Evolutionary conservation across 2,888 invertebrate genomes (phyloP).

Genomic region (Timema cristinae): DNA sequence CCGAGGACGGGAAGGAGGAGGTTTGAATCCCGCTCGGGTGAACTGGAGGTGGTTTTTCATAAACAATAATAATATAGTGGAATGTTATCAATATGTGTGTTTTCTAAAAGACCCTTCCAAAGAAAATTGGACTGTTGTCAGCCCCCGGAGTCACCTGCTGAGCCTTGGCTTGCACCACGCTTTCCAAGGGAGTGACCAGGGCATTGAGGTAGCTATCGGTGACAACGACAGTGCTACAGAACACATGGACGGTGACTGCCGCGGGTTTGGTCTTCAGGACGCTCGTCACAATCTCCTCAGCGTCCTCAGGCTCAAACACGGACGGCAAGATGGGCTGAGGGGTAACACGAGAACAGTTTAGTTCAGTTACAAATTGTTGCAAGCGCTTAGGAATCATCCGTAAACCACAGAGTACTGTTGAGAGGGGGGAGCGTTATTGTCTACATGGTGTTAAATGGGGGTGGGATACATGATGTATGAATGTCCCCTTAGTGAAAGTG

Average conservation of each 20-base stretch:
- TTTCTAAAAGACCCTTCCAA: too few species aligned
- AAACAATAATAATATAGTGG: too few species aligned
- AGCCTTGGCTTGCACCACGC: constrained; percentile 61
- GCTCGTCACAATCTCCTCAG: constrained; percentile 64
- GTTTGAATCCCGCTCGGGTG: too few species aligned
- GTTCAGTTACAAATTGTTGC: constrained; percentile 20
- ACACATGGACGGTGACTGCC: constrained; percentile 46
- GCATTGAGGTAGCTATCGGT: constrained; percentile 63
- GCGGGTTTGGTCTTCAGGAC: constrained; percentile 57
- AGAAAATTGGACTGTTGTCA: background rate
- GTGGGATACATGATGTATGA: too few species aligned
- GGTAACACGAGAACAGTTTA: background rate
- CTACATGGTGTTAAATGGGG: too few species aligned
- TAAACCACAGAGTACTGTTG: background rate
- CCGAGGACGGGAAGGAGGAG: too few species aligned
- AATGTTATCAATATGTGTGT: too few species aligned
- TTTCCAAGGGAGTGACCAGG: constrained; percentile 63
- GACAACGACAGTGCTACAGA: constrained; percentile 51
- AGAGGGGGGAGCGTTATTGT: too few species aligned
- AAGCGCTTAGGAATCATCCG: too few species aligned
- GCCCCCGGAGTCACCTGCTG: constrained; percentile 45
- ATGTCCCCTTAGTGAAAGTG: too few species aligned
- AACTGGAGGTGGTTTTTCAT: too few species aligned
- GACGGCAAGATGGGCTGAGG: constrained; percentile 72
- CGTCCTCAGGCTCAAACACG: constrained; percentile 72